Evolutionary conservation across 1,140 invertebrate genomes (phyloP), one percentile per base, ranked within the genome.

Genomic region (Apis florea): DNA sequence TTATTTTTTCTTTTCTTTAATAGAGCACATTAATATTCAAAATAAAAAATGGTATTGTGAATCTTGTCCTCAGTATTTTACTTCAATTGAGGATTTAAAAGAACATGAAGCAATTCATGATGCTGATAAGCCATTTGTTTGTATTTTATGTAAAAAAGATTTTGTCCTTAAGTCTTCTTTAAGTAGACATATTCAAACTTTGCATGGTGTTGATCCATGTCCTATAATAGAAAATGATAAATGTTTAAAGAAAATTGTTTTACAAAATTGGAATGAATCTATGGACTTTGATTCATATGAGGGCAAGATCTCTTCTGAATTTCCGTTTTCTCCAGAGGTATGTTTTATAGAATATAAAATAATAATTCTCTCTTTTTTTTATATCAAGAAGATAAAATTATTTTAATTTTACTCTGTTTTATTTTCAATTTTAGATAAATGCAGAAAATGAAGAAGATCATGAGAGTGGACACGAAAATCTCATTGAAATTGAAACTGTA

Each of bases 81-180:
- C 85, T 0, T 91, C 92, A 0, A 81, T 91, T 11, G 92, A 93
- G 10, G 88, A 86, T 59, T 74, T 94, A 10, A 92, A 91, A 54
- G 89, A 93, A 11, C 93, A 94, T 61, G 92, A 93, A 76, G 70
- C 80, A 5, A 88, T 67, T 12, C 93, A 94, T 54, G 90, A 93
- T n/a, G 85, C 84, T 8, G 91, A 92, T 24, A 93, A 93, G 63
- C 93, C 93, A 9, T 94, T 86, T 78, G 80, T 92, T 58, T 94
- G 94, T 76, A 86, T 94, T 72, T 69, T 94, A 0, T 94, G 94
- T 77, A 91, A 93, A 73, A 93, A 94, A 80, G 90, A 92, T 82
- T 94, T 94, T 72, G 89, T 87, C 2, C 53, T 92, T 10, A 93
- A 93, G 71, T 92, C 92, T 31, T 92, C 91, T 40, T 82, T 95